Evolutionary conservation across 2,113 vertebrate genomes (phyloP).

Genomic region (Oreochromis aureus): DNA sequence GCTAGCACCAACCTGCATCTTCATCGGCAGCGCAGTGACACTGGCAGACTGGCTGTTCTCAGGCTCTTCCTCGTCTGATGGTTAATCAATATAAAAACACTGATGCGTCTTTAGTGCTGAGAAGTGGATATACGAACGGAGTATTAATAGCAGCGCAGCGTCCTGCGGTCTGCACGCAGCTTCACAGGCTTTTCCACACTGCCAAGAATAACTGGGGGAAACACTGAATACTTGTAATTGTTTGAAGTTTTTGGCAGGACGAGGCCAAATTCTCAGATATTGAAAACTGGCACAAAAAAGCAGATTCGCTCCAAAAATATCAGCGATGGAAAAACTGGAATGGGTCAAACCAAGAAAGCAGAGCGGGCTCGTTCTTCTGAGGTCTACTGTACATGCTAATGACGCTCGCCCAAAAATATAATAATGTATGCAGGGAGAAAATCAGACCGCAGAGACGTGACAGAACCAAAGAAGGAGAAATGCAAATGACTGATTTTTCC

Average conservation of each 20-base stretch:
- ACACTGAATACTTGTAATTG: slow-evolving; percentile 14
- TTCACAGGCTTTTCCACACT: background rate
- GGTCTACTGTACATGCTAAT: background rate
- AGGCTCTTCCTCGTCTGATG: background rate
- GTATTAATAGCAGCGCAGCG: background rate
- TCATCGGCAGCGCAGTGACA: background rate
- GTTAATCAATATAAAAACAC: background rate
- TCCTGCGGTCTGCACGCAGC: background rate
- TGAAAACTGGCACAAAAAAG: background rate
- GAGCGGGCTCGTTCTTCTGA: background rate
- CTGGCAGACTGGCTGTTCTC: background rate
- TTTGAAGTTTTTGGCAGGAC: slow-evolving; percentile 1
- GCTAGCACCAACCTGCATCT: background rate
- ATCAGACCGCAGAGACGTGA: background rate
- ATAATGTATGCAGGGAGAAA: background rate
- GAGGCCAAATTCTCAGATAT: background rate
- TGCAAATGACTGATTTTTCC: slow-evolving; percentile 12
- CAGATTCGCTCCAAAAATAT: background rate
- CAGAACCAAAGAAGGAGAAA: background rate
- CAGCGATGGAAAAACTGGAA: background rate
- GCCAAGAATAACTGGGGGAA: slow-evolving; percentile 15
- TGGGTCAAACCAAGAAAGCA: background rate
- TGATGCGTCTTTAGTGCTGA: background rate
- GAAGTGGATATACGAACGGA: background rate
- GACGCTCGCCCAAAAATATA: background rate